Evolutionary conservation across 2,888 invertebrate genomes (phyloP), one percentile per base, ranked within the genome.

Genomic region (Gerris lacustris): DNA sequence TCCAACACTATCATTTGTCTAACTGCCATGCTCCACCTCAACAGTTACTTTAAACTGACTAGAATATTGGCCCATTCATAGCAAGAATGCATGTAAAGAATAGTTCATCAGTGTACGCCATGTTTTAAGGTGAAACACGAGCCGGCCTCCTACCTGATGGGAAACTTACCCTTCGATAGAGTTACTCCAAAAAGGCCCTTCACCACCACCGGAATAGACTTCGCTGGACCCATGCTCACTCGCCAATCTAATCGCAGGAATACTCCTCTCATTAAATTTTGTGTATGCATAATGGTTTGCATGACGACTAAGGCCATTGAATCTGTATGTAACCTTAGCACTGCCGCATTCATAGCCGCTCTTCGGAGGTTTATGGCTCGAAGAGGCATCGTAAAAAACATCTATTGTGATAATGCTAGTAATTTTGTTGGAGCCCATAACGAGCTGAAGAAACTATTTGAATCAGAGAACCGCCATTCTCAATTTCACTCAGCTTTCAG

Each of bases 231-330:
- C 11, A 43, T 69, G 18, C 11, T 44, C 5, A 44, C 66, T 6
- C 45, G 31, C 31, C 31, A 31, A 31, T 31, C 31, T 2, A 31
- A 31, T 31, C 31, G 31, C 31, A 31, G 31, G 31, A 66, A 6
- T 18, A 2, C 6, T 6, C 2, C 15, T 45, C 6, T 6, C 5
- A 45, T 43, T 4, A 69, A 69, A n/a, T 44, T 44, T 0, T 69
- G 63, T n/a, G 47, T 45, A 11, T 15, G 45, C 2, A 5, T 69
- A 11, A 66, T 69, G n/a, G 18, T 69, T 6, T 69, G 69, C 18
- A 47, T 69, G 11, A 44, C 66, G 9, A 66, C 69, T 45, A 69
- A 66, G 66, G 69, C 66, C 6, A 44, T 69, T 11, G 69, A 69
- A n/a, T 6, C 45, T 5, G 69, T 66, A 7, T 7, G 47, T 18